Percentiles rank a stretch among this genome's conserved stretches.
Conservation (phyloP, 2,113 vertebrate genomes). For the Otis tarda region DNA sequence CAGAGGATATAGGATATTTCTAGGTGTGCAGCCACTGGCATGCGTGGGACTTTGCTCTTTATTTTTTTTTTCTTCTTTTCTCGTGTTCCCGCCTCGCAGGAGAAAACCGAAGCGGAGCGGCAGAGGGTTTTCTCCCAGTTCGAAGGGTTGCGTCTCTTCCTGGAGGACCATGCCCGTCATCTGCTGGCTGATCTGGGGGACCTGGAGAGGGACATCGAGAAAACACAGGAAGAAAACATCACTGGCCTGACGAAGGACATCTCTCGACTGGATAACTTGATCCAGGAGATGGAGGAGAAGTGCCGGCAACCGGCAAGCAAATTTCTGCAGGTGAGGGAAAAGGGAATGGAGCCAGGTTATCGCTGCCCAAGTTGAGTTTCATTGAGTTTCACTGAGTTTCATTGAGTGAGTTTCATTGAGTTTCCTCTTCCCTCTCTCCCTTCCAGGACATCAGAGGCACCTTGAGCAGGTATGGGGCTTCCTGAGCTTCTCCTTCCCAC, state of each 20-base stretch:
- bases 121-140: background rate
- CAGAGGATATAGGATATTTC: no score
- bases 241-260: conserved; percentile 13
- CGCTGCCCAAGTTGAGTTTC: background rate
- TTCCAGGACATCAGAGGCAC: conserved; percentile 4
- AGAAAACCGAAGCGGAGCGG: background rate
- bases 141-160: conserved; percentile 40
- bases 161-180: conserved; percentile 35
- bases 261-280: background rate
- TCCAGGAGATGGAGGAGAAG: conserved; percentile 60
- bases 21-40: no score
- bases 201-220: conserved; percentile 34
- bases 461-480: background rate
- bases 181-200: conserved; percentile 48
- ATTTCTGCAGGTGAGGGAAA: conserved; percentile 64
- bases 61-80: no score
- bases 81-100: background rate
- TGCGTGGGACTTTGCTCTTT: background rate
- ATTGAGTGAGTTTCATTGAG: background rate
- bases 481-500: background rate
- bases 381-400: background rate
- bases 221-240: conserved; percentile 50
- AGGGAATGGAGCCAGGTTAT: accelerated
- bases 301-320: background rate
- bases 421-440: background rate